Base-by-base conservation (phyloP, 2,797 vertebrate genomes). In the Craterocephalus amniculus region DNA sequence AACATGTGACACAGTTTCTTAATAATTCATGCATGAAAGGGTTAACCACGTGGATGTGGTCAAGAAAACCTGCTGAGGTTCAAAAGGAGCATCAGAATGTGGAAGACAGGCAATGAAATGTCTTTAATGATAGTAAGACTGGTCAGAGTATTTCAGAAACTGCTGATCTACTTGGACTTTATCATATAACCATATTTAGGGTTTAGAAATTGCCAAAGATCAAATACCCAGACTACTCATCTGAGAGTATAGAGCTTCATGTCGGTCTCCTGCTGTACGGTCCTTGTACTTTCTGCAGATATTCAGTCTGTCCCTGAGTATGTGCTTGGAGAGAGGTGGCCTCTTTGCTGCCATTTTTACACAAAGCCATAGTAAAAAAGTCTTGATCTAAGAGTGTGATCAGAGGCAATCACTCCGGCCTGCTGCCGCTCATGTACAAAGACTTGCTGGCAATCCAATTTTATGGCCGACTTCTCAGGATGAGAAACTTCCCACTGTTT, bases 261-360 rank as follows among this genome's bases (percentile, higher is more conserved):
- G 8, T 16, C 5, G 20, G 40, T n/a, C 40, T n/a, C 20, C 16
- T 52, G 7, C 16, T 38, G 34, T 64, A 32, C 34, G 29, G 5
- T 36, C 4, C 49, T 54, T 64, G 62, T 14, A 38, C 11, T 22
- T 0, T 20, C 3, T 64, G 35, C 63, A 55, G 63, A 51, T 52
- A 36, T 63, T 52, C 32, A 52, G 32, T 52, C 62, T 52, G 34
- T 52, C 10, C 62, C 26, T n/a, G 16, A 20, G 36, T 32, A 27
- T 2, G 20, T 64, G 38, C 22, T 64, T 8, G 11, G 63, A 40
- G 18, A 29, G 1, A 65, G 55, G 26, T 38, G 18, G 26, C 34
- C 9, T n/a, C 16, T 34, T 56, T 32, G 31, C 31, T 16, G 52
- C 52, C 16, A 16, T 54, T 54, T 13, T 18, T 8, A 26, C 2